Percentiles rank a stretch among this genome's conserved stretches.
phyloP scores from a whole-genome alignment of 1,140 invertebrate genomes.

The Charaxes varanes region DNA sequence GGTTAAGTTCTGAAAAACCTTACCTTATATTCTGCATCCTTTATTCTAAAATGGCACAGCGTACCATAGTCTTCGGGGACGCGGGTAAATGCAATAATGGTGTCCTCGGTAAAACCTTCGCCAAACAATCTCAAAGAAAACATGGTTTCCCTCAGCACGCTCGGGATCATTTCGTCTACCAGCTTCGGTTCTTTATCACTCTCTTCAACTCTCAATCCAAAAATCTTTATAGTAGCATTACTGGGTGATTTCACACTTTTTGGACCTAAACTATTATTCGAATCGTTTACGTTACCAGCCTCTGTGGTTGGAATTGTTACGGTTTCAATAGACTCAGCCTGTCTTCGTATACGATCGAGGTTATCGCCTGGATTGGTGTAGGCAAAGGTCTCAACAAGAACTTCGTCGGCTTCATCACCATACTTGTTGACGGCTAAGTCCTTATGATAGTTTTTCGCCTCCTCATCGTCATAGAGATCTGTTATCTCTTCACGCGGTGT shows the following conservation, averaged over 20 bases:
- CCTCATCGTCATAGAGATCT: slow-evolving; percentile 18
- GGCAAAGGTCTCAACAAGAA: slow-evolving; percentile 14
- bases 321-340: slow-evolving; percentile 6
- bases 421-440: slow-evolving; percentile 23
- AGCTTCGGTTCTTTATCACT: slow-evolving; percentile 76
- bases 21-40: slow-evolving; percentile 56
- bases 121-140: slow-evolving; percentile 82
- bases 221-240: background rate
- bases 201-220: slow-evolving; percentile 76
- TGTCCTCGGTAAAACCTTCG: slow-evolving; percentile 77
- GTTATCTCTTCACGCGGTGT: slow-evolving; percentile 17
- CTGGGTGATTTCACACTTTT: background rate
- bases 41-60: slow-evolving; percentile 66
- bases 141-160: slow-evolving; percentile 75
- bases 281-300: background rate
- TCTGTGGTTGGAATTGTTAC: background rate
- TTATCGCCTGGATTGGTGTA: slow-evolving; percentile 7
- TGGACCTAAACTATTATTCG: background rate
- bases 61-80: slow-evolving; percentile 64
- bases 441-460: slow-evolving; percentile 18
- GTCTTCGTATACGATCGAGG: slow-evolving; percentile 10
- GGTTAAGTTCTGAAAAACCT: too few relatives aligned
- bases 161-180: slow-evolving; percentile 78
- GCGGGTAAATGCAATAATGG: slow-evolving; percentile 83
- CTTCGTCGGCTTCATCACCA: slow-evolving; percentile 7